Evolutionary conservation across 2,113 vertebrate genomes (phyloP).

Genomic region (Nansenia antarctica): DNA sequence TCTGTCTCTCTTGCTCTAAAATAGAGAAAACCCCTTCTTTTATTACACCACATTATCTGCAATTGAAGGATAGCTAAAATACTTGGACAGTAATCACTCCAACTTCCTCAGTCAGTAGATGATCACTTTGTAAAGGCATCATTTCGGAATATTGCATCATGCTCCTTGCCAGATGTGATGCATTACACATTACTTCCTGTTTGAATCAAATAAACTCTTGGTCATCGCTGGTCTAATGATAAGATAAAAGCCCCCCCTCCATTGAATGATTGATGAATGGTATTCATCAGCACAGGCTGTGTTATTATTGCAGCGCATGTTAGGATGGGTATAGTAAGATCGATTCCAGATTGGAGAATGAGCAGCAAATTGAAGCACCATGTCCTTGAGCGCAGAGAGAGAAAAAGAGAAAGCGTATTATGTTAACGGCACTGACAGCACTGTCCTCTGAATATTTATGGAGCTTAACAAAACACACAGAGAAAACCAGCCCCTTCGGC

Average conservation of each 20-base stretch:
- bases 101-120: neutral
- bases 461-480: neutral
- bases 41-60: neutral
- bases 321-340: neutral
- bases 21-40: neutral
- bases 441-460: constrained; percentile 3
- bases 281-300: neutral
- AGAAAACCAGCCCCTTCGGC: neutral
- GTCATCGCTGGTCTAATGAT: neutral
- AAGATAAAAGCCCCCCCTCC: neutral
- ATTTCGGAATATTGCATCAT: neutral
- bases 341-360: neutral
- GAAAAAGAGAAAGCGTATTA: neutral
- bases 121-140: neutral
- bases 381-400: neutral
- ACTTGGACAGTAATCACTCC: neutral
- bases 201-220: neutral
- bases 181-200: neutral
- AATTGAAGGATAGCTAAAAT: neutral
- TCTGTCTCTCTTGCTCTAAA: neutral
- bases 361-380: neutral
- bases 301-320: neutral
- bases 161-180: neutral
- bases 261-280: neutral
- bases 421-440: neutral